These are phyloP conservation scores for Melangyna quadrimaculata DNA, from an alignment of 2,888 invertebrate species.

Conservation along the genomic window DNA sequence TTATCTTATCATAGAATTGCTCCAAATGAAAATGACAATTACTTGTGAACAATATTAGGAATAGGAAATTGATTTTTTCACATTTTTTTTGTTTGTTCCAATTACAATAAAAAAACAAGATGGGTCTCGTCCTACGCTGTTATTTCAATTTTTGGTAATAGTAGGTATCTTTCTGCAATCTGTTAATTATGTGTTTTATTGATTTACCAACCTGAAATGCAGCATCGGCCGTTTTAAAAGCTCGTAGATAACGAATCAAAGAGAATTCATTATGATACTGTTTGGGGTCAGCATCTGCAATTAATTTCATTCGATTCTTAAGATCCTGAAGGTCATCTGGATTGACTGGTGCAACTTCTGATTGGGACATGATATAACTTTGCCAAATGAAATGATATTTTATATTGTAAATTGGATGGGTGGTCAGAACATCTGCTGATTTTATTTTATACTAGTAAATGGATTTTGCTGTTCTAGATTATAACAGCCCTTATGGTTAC, in stretches of 20 bases:
- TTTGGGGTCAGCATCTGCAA: constrained; percentile 87
- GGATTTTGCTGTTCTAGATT: neutral
- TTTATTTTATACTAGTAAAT: neutral
- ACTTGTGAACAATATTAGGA: neutral
- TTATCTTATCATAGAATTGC: constrained; percentile 4
- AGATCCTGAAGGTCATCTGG: constrained; percentile 85
- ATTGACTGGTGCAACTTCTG: constrained; percentile 82
- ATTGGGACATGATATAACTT: constrained; percentile 77
- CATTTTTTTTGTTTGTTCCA: neutral
- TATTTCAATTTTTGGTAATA: neutral
- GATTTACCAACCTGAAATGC: constrained; percentile 86
- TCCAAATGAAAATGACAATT: neutral
- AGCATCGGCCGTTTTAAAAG: constrained; percentile 88
- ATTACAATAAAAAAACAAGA: neutral
- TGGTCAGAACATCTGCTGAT: constrained; percentile 54
- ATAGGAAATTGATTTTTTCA: constrained; percentile 1
- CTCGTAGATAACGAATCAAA: constrained; percentile 86
- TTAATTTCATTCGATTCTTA: constrained; percentile 87
- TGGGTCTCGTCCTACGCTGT: neutral
- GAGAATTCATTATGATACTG: constrained; percentile 90
- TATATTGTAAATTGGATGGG: neutral
- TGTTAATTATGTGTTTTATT: constrained; percentile 11
- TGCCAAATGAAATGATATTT: constrained; percentile 6
- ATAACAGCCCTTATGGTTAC: neutral
- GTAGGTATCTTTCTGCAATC: neutral